A percentile compares a stretch with the other conserved stretches of the same genome.
Conservation (phyloP, 1,140 invertebrate genomes). For the Steinernema khuongi region DNA sequence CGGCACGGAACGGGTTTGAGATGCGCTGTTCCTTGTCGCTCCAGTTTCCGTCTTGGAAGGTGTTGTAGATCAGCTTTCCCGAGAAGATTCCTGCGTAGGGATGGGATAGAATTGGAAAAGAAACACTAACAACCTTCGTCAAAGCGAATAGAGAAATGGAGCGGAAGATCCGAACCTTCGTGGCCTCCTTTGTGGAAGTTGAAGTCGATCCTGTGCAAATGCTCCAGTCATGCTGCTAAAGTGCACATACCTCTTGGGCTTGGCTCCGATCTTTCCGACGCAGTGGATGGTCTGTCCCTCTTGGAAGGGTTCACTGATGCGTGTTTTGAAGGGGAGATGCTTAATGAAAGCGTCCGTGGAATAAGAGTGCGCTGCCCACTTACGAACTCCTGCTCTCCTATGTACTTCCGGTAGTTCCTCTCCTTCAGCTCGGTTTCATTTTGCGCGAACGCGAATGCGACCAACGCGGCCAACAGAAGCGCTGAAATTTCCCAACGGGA, state of each 20-base stretch:
- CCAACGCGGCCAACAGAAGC: background rate
- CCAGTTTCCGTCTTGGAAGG: conserved; percentile 54
- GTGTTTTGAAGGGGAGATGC: conserved; percentile 57
- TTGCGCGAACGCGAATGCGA: conserved; percentile 15
- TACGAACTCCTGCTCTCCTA: conserved; percentile 52
- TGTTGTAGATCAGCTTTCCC: conserved; percentile 58
- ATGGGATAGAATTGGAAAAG: background rate
- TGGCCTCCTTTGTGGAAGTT: conserved; percentile 56
- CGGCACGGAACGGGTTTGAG: conserved; percentile 52
- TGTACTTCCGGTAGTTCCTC: conserved; percentile 47
- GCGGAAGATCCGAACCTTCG: conserved; percentile 53
- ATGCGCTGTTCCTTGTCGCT: conserved; percentile 53
- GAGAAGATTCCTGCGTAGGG: conserved; percentile 35
- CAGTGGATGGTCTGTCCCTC: conserved; percentile 57
- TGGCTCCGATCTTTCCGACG: conserved; percentile 45
- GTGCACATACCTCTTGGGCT: conserved; percentile 37
- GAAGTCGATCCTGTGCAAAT: conserved; percentile 48
- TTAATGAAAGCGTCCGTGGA: background rate
- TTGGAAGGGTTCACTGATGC: conserved; percentile 54
- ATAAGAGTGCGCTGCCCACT: conserved; percentile 17
- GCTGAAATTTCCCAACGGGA: background rate
- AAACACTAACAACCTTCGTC: conserved; percentile 46
- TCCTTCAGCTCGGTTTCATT: conserved; percentile 44
- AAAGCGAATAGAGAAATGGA: conserved; percentile 57
- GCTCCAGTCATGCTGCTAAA: background rate